A percentile compares a stretch with the other conserved stretches of the same genome.
Conservation (phyloP, 2,113 vertebrate genomes). For the Mionectes macconnelli region DNA sequence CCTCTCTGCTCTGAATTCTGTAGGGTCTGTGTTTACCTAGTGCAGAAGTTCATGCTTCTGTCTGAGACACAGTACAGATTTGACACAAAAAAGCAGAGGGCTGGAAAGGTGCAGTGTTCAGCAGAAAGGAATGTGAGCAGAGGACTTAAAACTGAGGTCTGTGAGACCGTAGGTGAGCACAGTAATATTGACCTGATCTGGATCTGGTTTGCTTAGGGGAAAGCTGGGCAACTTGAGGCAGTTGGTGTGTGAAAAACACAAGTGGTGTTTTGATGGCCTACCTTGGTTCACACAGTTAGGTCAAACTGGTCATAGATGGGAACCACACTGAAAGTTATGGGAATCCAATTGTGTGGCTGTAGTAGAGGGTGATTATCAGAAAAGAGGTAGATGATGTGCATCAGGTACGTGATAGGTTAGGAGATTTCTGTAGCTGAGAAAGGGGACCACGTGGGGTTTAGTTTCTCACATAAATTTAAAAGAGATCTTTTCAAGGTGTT, state of each 20-base stretch:
- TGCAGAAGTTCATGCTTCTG: not conserved
- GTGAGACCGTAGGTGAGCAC: not conserved
- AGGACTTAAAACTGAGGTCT: not conserved
- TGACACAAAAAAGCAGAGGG: not conserved
- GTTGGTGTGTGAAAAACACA: not conserved
- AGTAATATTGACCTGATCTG: not conserved
- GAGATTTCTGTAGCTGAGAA: not conserved
- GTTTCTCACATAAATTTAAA: not conserved
- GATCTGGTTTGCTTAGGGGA: not conserved
- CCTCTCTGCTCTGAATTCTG: not conserved
- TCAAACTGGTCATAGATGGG: not conserved
- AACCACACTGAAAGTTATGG: not conserved
- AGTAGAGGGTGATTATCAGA: not conserved
- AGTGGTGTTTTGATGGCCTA: not conserved
- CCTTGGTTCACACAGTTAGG: not conserved
- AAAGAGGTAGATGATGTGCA: not conserved
- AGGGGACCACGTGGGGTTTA: not conserved
- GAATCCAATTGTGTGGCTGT: not conserved
- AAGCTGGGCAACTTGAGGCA: not conserved
- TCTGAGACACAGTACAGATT: not conserved
- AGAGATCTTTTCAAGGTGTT: not conserved
- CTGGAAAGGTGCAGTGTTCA: not conserved
- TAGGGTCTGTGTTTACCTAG: fast-evolving
- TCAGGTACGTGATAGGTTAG: not conserved
- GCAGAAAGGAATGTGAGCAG: not conserved